Evolutionary conservation across 1,140 invertebrate species (phyloP).

Genomic region (Lucilia sericata): DNA sequence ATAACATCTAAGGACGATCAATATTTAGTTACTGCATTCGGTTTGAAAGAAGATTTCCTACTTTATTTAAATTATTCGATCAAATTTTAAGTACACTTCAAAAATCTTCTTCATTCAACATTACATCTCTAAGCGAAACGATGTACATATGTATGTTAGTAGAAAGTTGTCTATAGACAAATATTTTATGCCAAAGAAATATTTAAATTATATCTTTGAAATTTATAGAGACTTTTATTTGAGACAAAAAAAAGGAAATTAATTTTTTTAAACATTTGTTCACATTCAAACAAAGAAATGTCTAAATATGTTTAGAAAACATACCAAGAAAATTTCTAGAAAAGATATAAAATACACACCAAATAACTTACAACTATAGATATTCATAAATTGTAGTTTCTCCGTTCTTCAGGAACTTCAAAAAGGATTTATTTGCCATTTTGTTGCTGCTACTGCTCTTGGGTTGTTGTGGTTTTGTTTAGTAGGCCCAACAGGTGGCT

Average conservation of each 20-base stretch:
- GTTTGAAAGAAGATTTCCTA: too few relatives aligned
- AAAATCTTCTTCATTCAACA: too few relatives aligned
- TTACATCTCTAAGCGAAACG: too few relatives aligned
- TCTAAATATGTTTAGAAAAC: not conserved
- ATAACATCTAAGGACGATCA: too few relatives aligned
- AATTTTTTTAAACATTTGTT: slow-evolving; percentile 5
- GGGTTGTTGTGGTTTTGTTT: not conserved
- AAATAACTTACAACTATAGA: not conserved
- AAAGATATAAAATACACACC: too few relatives aligned
- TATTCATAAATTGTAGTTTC: not conserved
- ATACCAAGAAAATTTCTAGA: not conserved
- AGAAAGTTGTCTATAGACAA: too few relatives aligned
- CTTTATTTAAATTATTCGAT: too few relatives aligned
- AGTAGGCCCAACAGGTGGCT: slow-evolving; percentile 16
- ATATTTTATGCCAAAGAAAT: slow-evolving; percentile 3
- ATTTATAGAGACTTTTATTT: not conserved
- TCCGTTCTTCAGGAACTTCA: not conserved
- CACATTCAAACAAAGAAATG: not conserved
- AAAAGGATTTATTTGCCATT: not conserved
- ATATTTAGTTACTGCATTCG: too few relatives aligned
- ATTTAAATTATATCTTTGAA: not conserved
- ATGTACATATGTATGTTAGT: not conserved
- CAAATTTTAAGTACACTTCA: too few relatives aligned
- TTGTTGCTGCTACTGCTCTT: not conserved
- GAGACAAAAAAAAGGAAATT: not conserved